Evolutionary conservation across 2,888 invertebrate genomes (phyloP).

Genomic region (Melanotus villosus): DNA sequence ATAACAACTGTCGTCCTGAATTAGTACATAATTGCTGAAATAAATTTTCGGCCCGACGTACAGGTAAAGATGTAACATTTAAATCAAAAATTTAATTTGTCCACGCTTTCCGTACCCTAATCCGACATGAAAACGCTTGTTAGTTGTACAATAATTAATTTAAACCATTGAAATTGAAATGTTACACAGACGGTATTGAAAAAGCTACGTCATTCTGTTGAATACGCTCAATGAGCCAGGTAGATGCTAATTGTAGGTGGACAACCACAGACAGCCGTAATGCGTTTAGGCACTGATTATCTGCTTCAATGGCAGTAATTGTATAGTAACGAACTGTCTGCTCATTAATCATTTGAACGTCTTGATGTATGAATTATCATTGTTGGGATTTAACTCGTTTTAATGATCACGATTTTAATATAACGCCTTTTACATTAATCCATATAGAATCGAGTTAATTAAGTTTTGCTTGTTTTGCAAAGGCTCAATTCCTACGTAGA

Average conservation of each 20-base stretch:
- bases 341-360: slow-evolving; percentile 44
- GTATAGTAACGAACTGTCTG: slow-evolving; percentile 48
- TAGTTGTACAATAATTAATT: neutral
- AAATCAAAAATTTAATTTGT: neutral
- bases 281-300: slow-evolving; percentile 46
- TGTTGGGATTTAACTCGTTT: slow-evolving; percentile 9
- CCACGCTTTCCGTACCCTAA: neutral
- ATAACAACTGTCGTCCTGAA: too few species aligned
- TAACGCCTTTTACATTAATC: too few species aligned
- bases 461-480: too few species aligned
- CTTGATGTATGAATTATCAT: slow-evolving; percentile 31
- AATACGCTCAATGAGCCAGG: slow-evolving; percentile 38
- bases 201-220: slow-evolving; percentile 25
- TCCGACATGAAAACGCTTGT: neutral
- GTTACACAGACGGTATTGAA: slow-evolving; percentile 9
- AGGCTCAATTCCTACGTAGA: too few species aligned
- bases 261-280: slow-evolving; percentile 45
- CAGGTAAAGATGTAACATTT: neutral
- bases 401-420: slow-evolving; percentile 17
- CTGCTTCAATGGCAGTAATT: slow-evolving; percentile 43
- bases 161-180: slow-evolving; percentile 5
- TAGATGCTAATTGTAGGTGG: slow-evolving; percentile 45
- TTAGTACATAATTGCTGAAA: too few species aligned
- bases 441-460: too few species aligned
- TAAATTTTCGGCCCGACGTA: too few species aligned